These are phyloP conservation scores for Antennarius maculatus DNA, from an alignment of 2,797 vertebrate species.

Conservation along the genomic window DNA sequence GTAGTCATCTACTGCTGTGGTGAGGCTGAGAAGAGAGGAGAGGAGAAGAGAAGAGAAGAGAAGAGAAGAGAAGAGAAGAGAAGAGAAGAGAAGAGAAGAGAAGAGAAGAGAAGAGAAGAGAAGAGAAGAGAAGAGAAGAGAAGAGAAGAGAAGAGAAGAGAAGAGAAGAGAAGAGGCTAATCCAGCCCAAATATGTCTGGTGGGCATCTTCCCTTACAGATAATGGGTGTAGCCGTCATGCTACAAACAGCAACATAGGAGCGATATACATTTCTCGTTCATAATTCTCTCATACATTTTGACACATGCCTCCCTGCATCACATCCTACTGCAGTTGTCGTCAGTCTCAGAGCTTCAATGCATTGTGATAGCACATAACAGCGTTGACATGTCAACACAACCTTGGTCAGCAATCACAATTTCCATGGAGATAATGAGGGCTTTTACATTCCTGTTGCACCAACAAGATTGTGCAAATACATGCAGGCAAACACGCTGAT, in stretches of 20 bases:
- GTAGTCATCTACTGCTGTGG: slow-evolving; percentile 13
- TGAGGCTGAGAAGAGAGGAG: neutral
- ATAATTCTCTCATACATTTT: slow-evolving; percentile 34
- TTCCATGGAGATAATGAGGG: slow-evolving; percentile 73
- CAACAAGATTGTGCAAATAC: slow-evolving; percentile 58
- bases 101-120: slow-evolving; percentile 2
- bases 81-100: slow-evolving; percentile 2
- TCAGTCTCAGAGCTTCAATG: slow-evolving; percentile 23
- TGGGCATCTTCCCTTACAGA: slow-evolving; percentile 58
- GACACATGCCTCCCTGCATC: slow-evolving; percentile 13
- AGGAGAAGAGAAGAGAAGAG: no score
- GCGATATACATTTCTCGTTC: slow-evolving; percentile 54
- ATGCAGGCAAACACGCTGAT: slow-evolving; percentile 14
- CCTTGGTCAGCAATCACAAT: slow-evolving; percentile 64
- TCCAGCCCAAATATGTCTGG: slow-evolving; percentile 44
- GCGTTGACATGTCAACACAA: slow-evolving; percentile 72
- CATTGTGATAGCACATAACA: slow-evolving; percentile 44
- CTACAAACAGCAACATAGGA: slow-evolving; percentile 59
- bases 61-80: slow-evolving; percentile 2
- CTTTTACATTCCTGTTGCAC: slow-evolving; percentile 74
- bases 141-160: slow-evolving; percentile 11
- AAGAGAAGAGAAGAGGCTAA: slow-evolving; percentile 17
- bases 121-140: slow-evolving; percentile 2
- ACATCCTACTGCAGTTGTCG: neutral
- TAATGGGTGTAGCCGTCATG: slow-evolving; percentile 49